Base-by-base conservation (phyloP, 2,888 invertebrate genomes). In the Emmelina monodactyla region DNA sequence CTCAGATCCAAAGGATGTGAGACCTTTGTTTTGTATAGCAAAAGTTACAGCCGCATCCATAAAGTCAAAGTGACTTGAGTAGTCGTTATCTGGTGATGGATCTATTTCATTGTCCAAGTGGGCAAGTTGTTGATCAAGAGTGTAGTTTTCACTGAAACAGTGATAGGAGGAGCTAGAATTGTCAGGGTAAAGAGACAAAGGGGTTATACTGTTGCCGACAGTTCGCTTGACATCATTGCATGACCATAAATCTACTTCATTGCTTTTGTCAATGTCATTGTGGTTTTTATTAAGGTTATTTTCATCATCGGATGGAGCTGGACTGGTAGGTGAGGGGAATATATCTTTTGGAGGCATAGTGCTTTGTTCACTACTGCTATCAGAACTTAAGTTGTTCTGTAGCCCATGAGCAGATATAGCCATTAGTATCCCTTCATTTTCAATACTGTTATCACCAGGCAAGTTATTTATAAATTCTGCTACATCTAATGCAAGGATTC, bases 351-450 rank as follows among this genome's bases (percentile, higher is more conserved):
- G 4, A 4, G 13, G 4, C 6, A 5, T 14, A 14, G 13, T 12
- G 12, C 14, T 29, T 12, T 12, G 14, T 33, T 44, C 43, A 41
- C 50, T 43, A 39, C 47, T 47, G 45, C 51, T 49, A 53, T 56
- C 56, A 14, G 63, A 52, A 37, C 41, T 55, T 9, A 59, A 55
- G 31, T 65, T 63, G 43, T 70, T 76, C 45, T 85, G 85, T 37
- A 89, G 62, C 1, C 88, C 88, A 53, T 88, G 87, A 34, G 86
- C 86, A 35, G 85, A 85, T 49, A 89, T 89, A 2, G 89, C 89
- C 88, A 88, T 88, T 16, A 85, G 65, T 36, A 89, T 88, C 1
- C 88, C 88, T 55, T 86, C 85, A 52, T 88, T 85, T 64, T 88
- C 88, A 52, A 88, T 80, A 39, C 82, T 81, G 19, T 84, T 82